A percentile compares a stretch with the other conserved stretches of the same genome.
phyloP scores from a whole-genome alignment of 1,140 invertebrate genomes.

The Caenorhabditis latens region DNA sequence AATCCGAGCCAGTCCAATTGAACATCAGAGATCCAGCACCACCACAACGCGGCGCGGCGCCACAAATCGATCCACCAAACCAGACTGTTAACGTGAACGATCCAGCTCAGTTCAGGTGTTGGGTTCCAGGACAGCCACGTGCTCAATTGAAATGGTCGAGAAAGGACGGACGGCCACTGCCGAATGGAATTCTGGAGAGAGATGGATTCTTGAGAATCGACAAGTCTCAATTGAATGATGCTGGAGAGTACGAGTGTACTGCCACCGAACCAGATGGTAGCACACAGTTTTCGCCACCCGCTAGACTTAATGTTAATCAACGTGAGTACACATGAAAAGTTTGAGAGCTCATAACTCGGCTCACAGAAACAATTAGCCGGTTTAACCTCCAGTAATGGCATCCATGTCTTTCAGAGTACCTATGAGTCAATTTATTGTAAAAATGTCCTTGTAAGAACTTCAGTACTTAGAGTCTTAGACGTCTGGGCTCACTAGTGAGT shows the following conservation, averaged over 20 bases:
- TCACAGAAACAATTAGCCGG: no score
- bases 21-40: conserved; percentile 58
- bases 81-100: conserved; percentile 64
- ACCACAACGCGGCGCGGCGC: conserved; percentile 45
- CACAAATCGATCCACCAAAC: conserved; percentile 70
- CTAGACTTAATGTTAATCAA: conserved; percentile 68
- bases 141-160: conserved; percentile 71
- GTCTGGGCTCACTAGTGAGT: no score
- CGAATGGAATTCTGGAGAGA: conserved; percentile 71
- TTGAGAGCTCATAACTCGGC: no score
- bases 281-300: conserved; percentile 68
- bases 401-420: neutral
- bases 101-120: conserved; percentile 66
- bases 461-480: no score
- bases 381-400: neutral
- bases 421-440: no score
- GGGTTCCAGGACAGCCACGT: conserved; percentile 65
- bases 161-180: conserved; percentile 64
- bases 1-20: conserved; percentile 62
- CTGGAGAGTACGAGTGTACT: conserved; percentile 69
- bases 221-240: conserved; percentile 57
- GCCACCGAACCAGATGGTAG: conserved; percentile 72
- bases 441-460: no score
- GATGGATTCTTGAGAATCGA: conserved; percentile 71
- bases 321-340: conserved; percentile 34